Conservation (phyloP, 1,140 invertebrate genomes). For the Caenorhabditis tropicalis region DNA sequence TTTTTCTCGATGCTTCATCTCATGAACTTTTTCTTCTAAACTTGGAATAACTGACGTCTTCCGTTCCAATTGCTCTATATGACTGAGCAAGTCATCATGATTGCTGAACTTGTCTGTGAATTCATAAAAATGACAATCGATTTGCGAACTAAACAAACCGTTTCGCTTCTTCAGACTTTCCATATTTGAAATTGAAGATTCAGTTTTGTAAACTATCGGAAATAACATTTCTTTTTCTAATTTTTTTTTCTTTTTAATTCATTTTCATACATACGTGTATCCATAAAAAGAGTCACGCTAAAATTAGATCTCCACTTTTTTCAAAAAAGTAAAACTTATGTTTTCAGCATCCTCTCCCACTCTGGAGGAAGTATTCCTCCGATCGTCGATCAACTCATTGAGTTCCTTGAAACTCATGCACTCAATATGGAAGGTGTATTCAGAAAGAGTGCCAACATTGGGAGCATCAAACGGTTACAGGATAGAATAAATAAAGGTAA, state of each 20-base stretch:
- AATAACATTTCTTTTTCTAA: too few species aligned
- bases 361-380: constrained; percentile 74
- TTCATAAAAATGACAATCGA: neutral
- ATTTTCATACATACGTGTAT: too few species aligned
- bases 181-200: neutral
- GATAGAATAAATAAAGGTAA: constrained; percentile 74
- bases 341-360: constrained; percentile 74
- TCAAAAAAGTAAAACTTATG: too few species aligned
- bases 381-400: constrained; percentile 73
- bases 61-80: neutral
- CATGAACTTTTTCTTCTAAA: neutral
- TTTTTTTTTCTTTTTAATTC: too few species aligned
- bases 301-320: too few species aligned
- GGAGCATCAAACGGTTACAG: constrained; percentile 73
- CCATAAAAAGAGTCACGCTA: too few species aligned
- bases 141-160: neutral
- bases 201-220: too few species aligned
- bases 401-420: constrained; percentile 73
- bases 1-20: neutral
- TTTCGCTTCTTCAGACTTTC: neutral
- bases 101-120: neutral
- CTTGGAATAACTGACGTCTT: neutral
- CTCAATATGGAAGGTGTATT: constrained; percentile 75
- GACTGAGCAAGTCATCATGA: neutral
- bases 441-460: constrained; percentile 73